Conservation (phyloP, 37 sponge, comb jelly and placozoan genomes). For the Halichondria panicea region DNA sequence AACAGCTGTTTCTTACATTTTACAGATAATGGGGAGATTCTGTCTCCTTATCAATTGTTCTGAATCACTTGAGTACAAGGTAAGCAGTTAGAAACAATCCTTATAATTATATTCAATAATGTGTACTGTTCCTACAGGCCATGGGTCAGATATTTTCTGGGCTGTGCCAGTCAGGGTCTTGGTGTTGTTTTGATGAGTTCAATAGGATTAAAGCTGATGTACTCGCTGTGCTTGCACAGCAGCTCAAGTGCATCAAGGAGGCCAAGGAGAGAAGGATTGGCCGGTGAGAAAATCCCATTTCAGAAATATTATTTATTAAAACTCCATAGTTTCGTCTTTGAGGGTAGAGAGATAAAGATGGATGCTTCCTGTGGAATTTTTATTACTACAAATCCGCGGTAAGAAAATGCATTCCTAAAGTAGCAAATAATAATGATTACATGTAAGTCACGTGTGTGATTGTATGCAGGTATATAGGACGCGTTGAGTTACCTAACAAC, state of each 20-base stretch:
- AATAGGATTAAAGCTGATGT: conserved; percentile 79
- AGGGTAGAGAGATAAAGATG: conserved; percentile 69
- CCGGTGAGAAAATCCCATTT: conserved; percentile 2
- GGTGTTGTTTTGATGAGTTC: conserved; percentile 90
- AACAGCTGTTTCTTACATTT: background rate
- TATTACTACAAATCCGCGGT: conserved; percentile 89
- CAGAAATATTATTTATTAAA: background rate
- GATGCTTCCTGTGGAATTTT: conserved; percentile 61
- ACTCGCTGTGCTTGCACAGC: conserved; percentile 77
- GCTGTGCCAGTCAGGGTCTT: conserved; percentile 72
- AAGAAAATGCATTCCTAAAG: background rate
- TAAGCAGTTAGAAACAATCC: conserved; percentile 3
- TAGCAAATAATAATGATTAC: background rate
- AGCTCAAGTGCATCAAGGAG: conserved; percentile 68
- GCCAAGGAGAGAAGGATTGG: conserved; percentile 51
- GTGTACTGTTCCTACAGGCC: conserved; percentile 22
- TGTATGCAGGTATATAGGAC: conserved; percentile 46
- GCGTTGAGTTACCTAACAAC: conserved; percentile 73
- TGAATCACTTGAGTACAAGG: conserved; percentile 63
- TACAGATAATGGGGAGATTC: conserved; percentile 66
- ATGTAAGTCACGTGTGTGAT: background rate
- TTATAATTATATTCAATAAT: background rate
- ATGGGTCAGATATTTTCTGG: conserved; percentile 79
- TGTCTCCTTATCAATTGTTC: conserved; percentile 82
- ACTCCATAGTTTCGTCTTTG: conserved; percentile 64